Evolutionary conservation across 2,113 vertebrate species (phyloP), one percentile per base, ranked within the genome.

Genomic region (Cottus gobio): DNA sequence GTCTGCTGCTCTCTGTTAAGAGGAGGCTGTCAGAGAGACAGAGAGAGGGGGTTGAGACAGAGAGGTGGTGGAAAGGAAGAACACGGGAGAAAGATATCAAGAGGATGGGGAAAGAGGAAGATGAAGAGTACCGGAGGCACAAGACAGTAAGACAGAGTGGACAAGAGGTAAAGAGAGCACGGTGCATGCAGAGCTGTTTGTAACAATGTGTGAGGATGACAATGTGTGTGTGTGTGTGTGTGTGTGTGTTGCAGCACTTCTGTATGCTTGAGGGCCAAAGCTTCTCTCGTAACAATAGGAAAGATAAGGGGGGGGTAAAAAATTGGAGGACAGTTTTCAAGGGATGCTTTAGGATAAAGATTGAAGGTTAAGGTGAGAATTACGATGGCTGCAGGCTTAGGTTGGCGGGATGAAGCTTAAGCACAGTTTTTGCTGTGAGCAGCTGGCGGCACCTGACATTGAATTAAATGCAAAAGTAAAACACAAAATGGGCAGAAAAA

Each of bases 1-100:
- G 85, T 86, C 87, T 85, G 85, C 61, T 92, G 89, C 78, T 78
- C 80, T 85, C 82, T 75, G 83, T 76, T 86, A 86, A 79, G 64
- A 90, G 66, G 71, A 88, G 67, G 75, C 72, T 87, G 88, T 85
- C 82, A 87, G 77, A 67, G 71, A 80, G 44, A 42, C 13, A 18
- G 70, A 52, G 54, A 58, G 58, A 2, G 12, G 2, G 12, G 24
- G 46, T 48, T 12, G 57, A 1, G 24, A 9, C 31, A 20, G 26
- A 34, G 30, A 24, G 58, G 13, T 8, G 24, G 65, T 28, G 48
- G 71, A 69, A 80, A 60, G 22, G 48, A 72, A 69, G n/a, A 82
- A 72, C 61, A 74, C 0, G 20, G 63, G 50, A 89, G 50, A 68
- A 68, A 86, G 83, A 85, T 82, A 87, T 84, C 81, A 87, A 62